phyloP scores from a whole-genome alignment of 2,888 invertebrate genomes.

The Caenorhabditis sinica region DNA sequence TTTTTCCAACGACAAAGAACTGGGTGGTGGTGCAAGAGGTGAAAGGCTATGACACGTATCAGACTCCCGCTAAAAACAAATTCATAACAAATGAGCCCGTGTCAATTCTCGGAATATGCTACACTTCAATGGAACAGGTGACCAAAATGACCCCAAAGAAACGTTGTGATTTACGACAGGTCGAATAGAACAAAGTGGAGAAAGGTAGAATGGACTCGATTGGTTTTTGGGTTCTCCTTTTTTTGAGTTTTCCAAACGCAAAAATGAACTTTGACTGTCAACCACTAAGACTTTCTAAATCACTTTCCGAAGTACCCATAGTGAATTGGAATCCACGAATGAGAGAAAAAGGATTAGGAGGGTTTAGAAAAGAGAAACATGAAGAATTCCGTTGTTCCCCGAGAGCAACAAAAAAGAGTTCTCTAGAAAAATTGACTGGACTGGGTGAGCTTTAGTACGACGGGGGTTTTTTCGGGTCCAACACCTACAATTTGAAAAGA shows the following conservation, averaged over 20 bases:
- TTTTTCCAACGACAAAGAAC: conserved; percentile 3
- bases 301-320: conserved; percentile 13
- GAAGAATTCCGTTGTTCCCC: conserved; percentile 21
- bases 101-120: conserved; percentile 22
- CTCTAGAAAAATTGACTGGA: conserved; percentile 21
- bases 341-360: conserved; percentile 2
- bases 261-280: conserved; percentile 26
- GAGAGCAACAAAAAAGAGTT: neutral
- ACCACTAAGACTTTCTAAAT: conserved; percentile 8
- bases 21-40: neutral
- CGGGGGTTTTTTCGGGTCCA: conserved; percentile 8
- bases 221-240: too few species aligned
- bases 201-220: neutral
- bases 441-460: conserved; percentile 23
- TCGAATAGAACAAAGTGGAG: conserved; percentile 26
- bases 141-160: conserved; percentile 25
- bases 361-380: conserved; percentile 1
- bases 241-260: neutral
- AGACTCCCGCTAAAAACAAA: conserved; percentile 44
- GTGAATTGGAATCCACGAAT: conserved; percentile 21
- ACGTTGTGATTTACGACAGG: conserved; percentile 47
- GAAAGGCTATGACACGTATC: conserved; percentile 13
- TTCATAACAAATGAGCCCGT: conserved; percentile 59
- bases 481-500: conserved; percentile 47
- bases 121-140: conserved; percentile 42